A percentile compares a stretch with the other conserved stretches of the same genome.
phyloP scores from a whole-genome alignment of 2,888 invertebrate species.

The Ctena decussata region DNA sequence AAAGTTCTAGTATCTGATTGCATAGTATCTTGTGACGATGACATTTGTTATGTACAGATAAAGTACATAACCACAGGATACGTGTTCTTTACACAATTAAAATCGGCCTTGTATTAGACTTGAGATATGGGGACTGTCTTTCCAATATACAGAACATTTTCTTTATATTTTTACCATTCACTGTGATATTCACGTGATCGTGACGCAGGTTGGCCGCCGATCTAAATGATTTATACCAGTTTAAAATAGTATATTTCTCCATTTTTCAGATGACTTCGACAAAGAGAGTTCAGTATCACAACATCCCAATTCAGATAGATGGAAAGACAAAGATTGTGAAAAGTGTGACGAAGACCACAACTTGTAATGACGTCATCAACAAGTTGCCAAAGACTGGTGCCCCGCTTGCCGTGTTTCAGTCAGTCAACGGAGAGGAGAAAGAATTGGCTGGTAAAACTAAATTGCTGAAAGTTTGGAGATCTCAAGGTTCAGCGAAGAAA shows the following conservation, averaged over 20 bases:
- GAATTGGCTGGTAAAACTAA: conserved; percentile 46
- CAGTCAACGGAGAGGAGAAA: conserved; percentile 42
- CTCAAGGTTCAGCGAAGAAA: conserved; percentile 43
- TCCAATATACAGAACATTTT: too few relatives aligned
- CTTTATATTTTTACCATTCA: too few relatives aligned
- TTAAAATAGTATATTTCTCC: background rate
- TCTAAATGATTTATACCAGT: too few relatives aligned
- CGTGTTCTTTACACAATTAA: too few relatives aligned
- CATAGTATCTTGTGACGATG: too few relatives aligned
- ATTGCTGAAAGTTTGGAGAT: conserved; percentile 51
- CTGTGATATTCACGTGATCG: too few relatives aligned
- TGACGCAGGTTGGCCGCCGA: too few relatives aligned
- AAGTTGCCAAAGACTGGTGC: conserved; percentile 43
- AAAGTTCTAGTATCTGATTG: too few relatives aligned
- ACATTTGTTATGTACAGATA: too few relatives aligned
- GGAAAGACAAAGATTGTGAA: conserved; percentile 42
- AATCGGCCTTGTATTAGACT: too few relatives aligned
- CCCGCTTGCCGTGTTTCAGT: conserved; percentile 44
- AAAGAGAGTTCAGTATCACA: conserved; percentile 37
- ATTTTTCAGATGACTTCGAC: conserved; percentile 49
- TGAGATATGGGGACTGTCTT: too few relatives aligned
- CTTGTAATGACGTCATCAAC: conserved; percentile 58
- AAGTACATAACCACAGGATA: too few relatives aligned
- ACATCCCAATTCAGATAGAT: conserved; percentile 53
- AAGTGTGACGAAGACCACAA: conserved; percentile 53